A percentile compares a stretch with the other conserved stretches of the same genome.
Evolutionary conservation across 2,113 vertebrate species (phyloP).

Genomic region (Perca fluviatilis): DNA sequence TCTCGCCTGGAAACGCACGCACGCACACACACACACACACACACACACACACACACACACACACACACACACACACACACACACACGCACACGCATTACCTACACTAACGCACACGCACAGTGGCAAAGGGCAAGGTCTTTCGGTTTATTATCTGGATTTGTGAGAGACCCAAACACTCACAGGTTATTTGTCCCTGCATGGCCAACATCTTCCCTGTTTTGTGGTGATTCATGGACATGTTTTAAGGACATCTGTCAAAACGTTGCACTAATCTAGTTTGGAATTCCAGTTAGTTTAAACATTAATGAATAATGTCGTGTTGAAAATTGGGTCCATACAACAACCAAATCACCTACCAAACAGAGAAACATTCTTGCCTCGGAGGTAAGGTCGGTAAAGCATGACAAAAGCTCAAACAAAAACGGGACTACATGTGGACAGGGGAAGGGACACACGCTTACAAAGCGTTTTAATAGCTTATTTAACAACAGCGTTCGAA

Average conservation of each 20-base stretch:
- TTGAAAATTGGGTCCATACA: neutral
- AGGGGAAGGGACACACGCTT: neutral
- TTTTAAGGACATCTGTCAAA: conserved; percentile 15
- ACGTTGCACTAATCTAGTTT: neutral
- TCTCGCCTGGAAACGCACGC: conserved; percentile 52
- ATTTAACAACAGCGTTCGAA: neutral
- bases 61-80: conserved; percentile 23
- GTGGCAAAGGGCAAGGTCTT: conserved; percentile 61
- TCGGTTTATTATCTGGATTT: conserved; percentile 51
- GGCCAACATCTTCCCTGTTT: neutral
- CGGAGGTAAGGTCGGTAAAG: conserved; percentile 4
- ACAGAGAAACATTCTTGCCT: neutral
- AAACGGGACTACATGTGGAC: neutral
- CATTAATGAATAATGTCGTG: neutral
- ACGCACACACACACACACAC: conserved; percentile 33
- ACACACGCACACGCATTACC: conserved; percentile 3
- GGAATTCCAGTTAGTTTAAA: neutral
- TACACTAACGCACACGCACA: too few relatives aligned
- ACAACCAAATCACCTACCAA: neutral
- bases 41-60: conserved; percentile 19
- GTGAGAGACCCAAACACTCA: conserved; percentile 8
- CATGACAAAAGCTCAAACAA: neutral
- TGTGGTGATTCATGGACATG: neutral
- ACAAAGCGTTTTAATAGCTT: neutral
- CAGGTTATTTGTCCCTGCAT: neutral